Conservation (phyloP, 2,113 vertebrate species). For the Microtus richardsoni region DNA sequence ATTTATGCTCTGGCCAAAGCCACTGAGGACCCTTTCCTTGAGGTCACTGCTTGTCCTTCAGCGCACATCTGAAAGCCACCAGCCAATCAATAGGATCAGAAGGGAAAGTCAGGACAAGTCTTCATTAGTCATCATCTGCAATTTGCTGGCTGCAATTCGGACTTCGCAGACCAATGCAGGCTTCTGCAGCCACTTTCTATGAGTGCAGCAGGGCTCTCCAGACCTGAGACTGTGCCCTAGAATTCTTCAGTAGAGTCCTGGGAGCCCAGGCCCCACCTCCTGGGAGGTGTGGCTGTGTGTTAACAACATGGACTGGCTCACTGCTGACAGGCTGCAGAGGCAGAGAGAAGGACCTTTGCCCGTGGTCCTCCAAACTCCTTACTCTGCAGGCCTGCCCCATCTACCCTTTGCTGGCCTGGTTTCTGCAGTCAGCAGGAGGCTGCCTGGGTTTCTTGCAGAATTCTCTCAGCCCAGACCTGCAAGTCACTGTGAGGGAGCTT, state of each 20-base stretch:
- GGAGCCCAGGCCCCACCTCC: background rate
- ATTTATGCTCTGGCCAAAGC: background rate
- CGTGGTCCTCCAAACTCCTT: background rate
- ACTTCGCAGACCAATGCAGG: background rate
- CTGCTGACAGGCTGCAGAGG: background rate
- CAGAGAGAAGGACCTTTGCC: background rate
- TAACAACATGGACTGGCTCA: background rate
- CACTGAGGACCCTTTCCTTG: constrained; percentile 15
- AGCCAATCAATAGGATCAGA: background rate
- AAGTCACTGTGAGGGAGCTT: constrained; percentile 27
- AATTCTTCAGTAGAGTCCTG: background rate
- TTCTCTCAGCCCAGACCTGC: constrained; percentile 26
- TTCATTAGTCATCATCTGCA: background rate
- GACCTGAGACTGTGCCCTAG: background rate
- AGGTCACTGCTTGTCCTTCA: background rate
- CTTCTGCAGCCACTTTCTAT: background rate
- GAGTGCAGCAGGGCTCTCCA: background rate
- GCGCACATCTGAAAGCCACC: background rate
- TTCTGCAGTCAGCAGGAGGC: background rate
- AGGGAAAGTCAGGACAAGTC: background rate
- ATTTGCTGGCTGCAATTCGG: background rate
- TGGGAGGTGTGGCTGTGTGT: background rate
- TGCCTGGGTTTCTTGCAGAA: constrained; percentile 17
- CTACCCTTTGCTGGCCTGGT: background rate
- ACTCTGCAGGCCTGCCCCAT: background rate